These are phyloP conservation scores for Volucella bombylans DNA, from an alignment of 2,888 invertebrate genomes.

Conservation along the genomic window DNA sequence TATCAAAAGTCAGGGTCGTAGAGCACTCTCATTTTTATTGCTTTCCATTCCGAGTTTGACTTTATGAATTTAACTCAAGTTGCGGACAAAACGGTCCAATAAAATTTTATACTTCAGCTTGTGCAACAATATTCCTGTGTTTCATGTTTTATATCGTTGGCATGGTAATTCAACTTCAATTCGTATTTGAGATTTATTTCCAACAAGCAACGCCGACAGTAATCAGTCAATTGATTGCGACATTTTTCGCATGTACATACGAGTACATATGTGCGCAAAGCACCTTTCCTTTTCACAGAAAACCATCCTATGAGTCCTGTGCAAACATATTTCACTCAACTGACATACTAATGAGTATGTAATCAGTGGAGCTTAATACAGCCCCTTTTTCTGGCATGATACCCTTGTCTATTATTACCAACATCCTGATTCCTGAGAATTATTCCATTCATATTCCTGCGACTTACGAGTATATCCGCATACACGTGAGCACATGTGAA, in stretches of 20 bases:
- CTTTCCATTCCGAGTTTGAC: slow-evolving; percentile 6
- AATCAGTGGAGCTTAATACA: slow-evolving; percentile 34
- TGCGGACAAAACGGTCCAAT: slow-evolving; percentile 7
- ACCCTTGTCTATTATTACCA: not conserved
- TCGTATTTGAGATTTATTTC: too few species aligned
- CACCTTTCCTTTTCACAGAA: too few species aligned
- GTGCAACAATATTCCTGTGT: not conserved
- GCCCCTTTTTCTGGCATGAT: not conserved
- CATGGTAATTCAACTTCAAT: too few species aligned
- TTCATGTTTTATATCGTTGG: not conserved
- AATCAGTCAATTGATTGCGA: too few species aligned
- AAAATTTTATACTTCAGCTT: slow-evolving; percentile 5
- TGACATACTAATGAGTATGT: slow-evolving; percentile 27
- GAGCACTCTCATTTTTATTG: slow-evolving; percentile 32
- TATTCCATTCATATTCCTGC: not conserved
- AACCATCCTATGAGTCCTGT: too few species aligned
- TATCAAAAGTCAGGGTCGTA: slow-evolving; percentile 21
- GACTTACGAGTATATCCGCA: not conserved
- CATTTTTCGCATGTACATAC: too few species aligned
- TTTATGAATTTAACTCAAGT: slow-evolving; percentile 16
- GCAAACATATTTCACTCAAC: slow-evolving; percentile 2
- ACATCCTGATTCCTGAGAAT: not conserved
- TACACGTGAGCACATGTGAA: too few species aligned
- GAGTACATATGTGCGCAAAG: too few species aligned
- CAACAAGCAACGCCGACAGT: too few species aligned